Percentiles rank a stretch among this genome's conserved stretches.
Conservation (phyloP, 2,113 vertebrate genomes). For the Coturnix japonica region DNA sequence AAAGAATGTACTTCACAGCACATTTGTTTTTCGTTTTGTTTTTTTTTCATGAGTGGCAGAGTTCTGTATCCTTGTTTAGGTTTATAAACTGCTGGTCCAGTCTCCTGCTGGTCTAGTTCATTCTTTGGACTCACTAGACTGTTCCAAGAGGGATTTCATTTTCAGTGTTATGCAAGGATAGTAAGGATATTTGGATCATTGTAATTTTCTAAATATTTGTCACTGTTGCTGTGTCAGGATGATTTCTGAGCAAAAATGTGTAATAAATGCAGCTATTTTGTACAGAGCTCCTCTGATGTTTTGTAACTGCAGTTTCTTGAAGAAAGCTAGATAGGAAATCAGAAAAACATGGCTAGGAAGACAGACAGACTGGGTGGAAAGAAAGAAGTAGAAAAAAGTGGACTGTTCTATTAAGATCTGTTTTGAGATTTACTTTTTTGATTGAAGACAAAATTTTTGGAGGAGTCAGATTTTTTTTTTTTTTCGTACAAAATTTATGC, state of each 20-base stretch:
- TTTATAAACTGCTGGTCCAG: not conserved
- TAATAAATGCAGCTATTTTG: not conserved
- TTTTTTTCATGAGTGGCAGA: not conserved
- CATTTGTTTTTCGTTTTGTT: not conserved
- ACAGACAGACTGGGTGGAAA: not conserved
- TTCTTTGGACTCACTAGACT: not conserved
- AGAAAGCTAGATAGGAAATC: not conserved
- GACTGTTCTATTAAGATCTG: not conserved
- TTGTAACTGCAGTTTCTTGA: not conserved
- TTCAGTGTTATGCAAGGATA: not conserved
- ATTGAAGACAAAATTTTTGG: not conserved
- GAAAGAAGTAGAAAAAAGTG: not conserved
- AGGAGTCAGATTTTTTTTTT: not conserved
- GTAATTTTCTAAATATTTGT: not conserved
- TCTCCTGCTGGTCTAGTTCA: not conserved
- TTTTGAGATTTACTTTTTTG: not conserved
- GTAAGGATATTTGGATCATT: not conserved
- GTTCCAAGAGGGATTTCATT: not conserved
- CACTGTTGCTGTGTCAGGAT: not conserved
- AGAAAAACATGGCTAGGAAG: not conserved
- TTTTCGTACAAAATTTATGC: not conserved
- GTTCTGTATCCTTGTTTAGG: not conserved
- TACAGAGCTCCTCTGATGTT: not conserved
- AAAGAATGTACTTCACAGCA: not conserved
- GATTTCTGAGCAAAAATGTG: not conserved